A percentile compares a stretch with the other conserved stretches of the same genome.
Evolutionary conservation across 2,888 invertebrate species (phyloP).

Genomic region (Lepidochrysops patricia): DNA sequence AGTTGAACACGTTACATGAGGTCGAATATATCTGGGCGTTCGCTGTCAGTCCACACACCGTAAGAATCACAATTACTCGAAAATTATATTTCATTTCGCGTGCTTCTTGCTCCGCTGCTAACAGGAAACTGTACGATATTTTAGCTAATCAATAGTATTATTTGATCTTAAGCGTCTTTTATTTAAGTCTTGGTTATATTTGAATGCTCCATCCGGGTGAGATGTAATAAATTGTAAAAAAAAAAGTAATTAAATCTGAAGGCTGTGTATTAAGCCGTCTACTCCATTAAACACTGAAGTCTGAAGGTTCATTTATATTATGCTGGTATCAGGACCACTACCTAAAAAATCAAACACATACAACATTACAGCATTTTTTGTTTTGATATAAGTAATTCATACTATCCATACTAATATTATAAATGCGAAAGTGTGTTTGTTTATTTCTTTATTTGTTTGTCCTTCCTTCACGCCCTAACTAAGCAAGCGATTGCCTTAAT

Average conservation of each 20-base stretch:
- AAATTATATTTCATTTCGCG: not conserved
- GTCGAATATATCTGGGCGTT: not conserved
- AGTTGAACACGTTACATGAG: not conserved
- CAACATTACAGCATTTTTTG: no score
- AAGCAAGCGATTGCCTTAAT: no score
- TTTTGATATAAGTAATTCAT: no score
- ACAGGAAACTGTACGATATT: slow-evolving; percentile 1
- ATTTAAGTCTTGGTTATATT: not conserved
- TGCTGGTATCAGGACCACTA: no score
- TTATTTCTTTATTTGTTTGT: no score
- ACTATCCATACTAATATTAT: no score
- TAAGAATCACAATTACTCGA: not conserved
- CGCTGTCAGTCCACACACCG: not conserved
- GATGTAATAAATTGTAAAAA: not conserved
- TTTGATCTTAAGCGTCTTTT: not conserved
- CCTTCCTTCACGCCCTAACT: no score
- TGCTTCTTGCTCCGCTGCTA: not conserved
- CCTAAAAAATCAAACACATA: no score
- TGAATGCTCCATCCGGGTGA: not conserved
- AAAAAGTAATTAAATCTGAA: not conserved
- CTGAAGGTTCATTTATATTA: no score
- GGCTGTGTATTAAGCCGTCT: no score
- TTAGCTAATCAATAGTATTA: not conserved
- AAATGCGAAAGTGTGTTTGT: no score
- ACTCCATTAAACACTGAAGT: no score